Conservation (phyloP, 2,113 vertebrate species). For the Tringa solitaria region DNA sequence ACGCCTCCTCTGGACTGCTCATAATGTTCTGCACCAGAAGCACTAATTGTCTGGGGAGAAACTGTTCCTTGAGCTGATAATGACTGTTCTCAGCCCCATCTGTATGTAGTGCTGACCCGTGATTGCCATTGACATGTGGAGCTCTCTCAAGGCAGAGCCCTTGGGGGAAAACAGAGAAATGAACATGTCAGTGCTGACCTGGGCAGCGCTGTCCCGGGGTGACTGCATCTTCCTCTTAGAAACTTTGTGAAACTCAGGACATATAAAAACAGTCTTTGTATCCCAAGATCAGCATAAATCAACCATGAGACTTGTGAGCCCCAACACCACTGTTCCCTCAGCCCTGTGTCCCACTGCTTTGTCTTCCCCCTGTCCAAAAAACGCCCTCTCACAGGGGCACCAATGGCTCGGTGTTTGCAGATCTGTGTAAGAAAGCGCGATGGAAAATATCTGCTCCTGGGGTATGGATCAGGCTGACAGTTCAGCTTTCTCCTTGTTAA, state of each 20-base stretch:
- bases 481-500: not conserved
- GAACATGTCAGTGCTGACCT: not conserved
- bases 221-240: not conserved
- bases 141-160: not conserved
- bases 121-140: not conserved
- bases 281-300: not conserved
- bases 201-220: not conserved
- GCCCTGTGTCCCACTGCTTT: not conserved
- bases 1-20: not conserved
- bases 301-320: fast-evolving
- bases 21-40: not conserved
- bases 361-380: not conserved
- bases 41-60: not conserved
- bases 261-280: no score
- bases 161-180: not conserved
- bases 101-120: fast-evolving
- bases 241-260: not conserved
- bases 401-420: not conserved
- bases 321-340: not conserved
- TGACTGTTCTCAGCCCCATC: not conserved
- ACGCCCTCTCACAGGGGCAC: fast-evolving
- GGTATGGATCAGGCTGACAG: fast-evolving
- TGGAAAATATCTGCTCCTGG: not conserved
- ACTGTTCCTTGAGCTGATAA: not conserved
- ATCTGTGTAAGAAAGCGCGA: fast-evolving